A percentile compares a stretch with the other conserved stretches of the same genome.
Evolutionary conservation across 2,113 vertebrate species (phyloP).

Genomic region (Pterocles orientalis): DNA sequence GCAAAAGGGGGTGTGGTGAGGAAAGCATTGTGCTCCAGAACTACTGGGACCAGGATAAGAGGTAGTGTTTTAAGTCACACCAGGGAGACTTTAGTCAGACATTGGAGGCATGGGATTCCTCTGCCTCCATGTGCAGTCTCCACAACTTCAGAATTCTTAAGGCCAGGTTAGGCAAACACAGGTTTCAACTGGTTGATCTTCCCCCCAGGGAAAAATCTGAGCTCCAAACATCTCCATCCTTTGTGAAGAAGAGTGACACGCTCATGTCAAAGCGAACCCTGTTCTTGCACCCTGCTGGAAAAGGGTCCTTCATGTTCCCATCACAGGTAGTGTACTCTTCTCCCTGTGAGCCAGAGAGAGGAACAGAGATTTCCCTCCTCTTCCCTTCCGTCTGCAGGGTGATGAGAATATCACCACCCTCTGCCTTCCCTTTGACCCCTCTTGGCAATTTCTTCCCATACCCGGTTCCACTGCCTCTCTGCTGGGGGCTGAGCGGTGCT

Average conservation of each 20-base stretch:
- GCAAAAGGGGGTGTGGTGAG: background rate
- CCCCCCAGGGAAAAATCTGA: background rate
- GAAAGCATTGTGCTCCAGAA: background rate
- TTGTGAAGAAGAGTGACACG: background rate
- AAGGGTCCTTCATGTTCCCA: background rate
- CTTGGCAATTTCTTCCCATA: background rate
- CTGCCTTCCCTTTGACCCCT: background rate
- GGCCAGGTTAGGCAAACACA: background rate
- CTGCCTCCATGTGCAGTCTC: background rate
- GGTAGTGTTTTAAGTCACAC: background rate
- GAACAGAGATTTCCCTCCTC: background rate
- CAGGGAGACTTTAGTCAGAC: background rate
- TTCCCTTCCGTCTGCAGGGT: rapidly evolving
- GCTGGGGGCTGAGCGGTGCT: background rate
- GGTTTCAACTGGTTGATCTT: background rate
- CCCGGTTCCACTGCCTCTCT: rapidly evolving
- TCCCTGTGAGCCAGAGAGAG: background rate
- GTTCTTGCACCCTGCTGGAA: background rate
- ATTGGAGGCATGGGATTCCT: background rate
- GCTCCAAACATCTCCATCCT: background rate
- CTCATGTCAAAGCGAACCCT: background rate
- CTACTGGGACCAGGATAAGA: background rate
- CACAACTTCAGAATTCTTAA: background rate
- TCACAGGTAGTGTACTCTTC: background rate
- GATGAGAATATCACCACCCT: background rate